Evolutionary conservation across 2,888 invertebrate genomes (phyloP).

Genomic region (Eristalis arbustorum): DNA sequence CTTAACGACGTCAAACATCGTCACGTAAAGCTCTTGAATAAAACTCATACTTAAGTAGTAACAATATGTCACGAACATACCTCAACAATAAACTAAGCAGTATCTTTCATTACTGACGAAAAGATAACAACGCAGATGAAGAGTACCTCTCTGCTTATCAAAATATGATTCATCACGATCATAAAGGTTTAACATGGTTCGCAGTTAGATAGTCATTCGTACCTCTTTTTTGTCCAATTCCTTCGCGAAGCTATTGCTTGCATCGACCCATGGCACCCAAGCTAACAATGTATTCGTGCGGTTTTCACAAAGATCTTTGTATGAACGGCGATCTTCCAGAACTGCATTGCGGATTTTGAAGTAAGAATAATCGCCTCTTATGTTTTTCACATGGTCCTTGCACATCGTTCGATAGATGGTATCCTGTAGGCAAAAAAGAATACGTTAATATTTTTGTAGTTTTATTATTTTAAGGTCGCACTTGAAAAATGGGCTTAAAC

Average conservation of each 20-base stretch:
- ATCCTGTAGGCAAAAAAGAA: slow-evolving; percentile 71
- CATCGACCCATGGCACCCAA: slow-evolving; percentile 75
- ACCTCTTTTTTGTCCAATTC: slow-evolving; percentile 76
- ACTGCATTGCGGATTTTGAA: slow-evolving; percentile 76
- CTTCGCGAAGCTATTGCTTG: slow-evolving; percentile 73
- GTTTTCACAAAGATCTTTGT: slow-evolving; percentile 73
- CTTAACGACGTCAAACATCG: background rate
- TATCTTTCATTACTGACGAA: background rate
- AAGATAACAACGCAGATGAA: background rate
- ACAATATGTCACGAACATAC: background rate
- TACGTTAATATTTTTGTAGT: slow-evolving; percentile 72
- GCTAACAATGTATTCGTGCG: slow-evolving; percentile 73
- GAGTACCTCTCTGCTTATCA: background rate
- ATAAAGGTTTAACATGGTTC: background rate
- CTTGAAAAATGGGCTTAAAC: too few relatives aligned
- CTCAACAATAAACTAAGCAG: background rate
- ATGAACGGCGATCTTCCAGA: slow-evolving; percentile 73
- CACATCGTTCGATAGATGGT: slow-evolving; percentile 76
- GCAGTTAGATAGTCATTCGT: slow-evolving; percentile 6
- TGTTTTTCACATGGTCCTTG: slow-evolving; percentile 74
- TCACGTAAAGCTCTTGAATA: background rate
- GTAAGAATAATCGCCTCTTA: slow-evolving; percentile 74
- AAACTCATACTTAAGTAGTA: background rate
- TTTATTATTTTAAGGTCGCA: too few relatives aligned
- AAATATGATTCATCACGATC: background rate